Base-by-base conservation (phyloP, 37 sponge, comb jelly and placozoan species). In the Tethya wilhelma region DNA sequence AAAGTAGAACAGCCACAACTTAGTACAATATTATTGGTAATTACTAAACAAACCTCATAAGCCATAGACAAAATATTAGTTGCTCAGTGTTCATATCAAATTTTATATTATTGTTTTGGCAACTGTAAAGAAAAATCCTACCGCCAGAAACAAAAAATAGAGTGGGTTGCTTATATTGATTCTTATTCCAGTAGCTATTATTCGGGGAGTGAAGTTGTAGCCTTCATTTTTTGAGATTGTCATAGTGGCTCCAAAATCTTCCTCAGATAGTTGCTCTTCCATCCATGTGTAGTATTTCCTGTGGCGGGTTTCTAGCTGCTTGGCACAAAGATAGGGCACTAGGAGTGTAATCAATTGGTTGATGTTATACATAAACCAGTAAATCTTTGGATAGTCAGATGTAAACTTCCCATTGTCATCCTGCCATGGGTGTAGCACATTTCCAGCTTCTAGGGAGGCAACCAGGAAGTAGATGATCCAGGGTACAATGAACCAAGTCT, bases 401-500 rank as follows among this genome's bases (percentile, higher is more conserved):
- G 38, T 9, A 11, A 23, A 14, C 2, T 56, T 38, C 36, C 34
- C 62, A 39, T 26, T 42, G 55, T 46, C 57, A 59, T 9, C 26
- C 39, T 33, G 8, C 75, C 75, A 75, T 22, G 75, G 75, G 22
- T 39, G 59, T 1, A 75, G 75, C 8, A 58, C 38, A 38, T 75
- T 75, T 39, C 59, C 32, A 4, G 75, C 34, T 34, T 75, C 34
- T 26, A 58, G 60, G 34, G 75, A 75, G 1, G 62, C 20, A 23
- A 1, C 41, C 9, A 75, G 36, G 38, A 75, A 8, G 29, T 58
- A 75, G 38, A 75, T 75, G 19, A 75, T 59, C 75, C 75, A 75
- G 19, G 75, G 75, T 19, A 75, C 20, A 28, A 59, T 75, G n/a
- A 75, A 75, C 75, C 75, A 75, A 40, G 75, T 75, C 38, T 75